Evolutionary conservation across 2,888 invertebrate species (phyloP).

Genomic region (Bellardia bayeri): DNA sequence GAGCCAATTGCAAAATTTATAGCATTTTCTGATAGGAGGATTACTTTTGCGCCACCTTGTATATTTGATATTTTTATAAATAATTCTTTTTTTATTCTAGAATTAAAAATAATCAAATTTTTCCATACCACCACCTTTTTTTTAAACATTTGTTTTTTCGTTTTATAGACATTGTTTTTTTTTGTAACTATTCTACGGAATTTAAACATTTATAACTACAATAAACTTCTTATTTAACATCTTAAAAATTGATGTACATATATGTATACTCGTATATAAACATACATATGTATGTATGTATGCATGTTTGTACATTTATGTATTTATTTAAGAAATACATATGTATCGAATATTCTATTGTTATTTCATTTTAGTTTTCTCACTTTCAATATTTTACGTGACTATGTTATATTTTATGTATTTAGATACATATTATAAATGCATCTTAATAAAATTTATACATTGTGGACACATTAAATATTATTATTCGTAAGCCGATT

Average conservation of each 20-base stretch:
- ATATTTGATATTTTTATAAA: no score
- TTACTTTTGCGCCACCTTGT: no score
- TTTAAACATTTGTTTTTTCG: no score
- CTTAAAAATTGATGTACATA: background rate
- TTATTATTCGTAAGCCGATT: background rate
- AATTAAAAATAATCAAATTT: no score
- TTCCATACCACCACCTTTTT: no score
- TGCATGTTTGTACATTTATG: background rate
- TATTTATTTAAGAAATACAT: constrained; percentile 11
- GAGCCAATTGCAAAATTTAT: no score
- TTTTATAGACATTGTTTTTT: no score
- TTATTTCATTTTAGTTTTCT: constrained; percentile 31
- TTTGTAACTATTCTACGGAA: no score
- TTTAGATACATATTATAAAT: constrained; percentile 6
- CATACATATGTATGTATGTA: background rate
- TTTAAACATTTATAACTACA: no score
- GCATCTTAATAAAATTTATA: background rate
- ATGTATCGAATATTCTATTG: constrained; percentile 29
- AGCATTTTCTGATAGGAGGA: no score
- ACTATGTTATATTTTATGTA: constrained; percentile 38
- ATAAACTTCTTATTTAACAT: background rate
- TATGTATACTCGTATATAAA: background rate
- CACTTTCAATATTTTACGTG: constrained; percentile 55
- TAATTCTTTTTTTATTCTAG: no score
- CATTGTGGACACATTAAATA: background rate